Evolutionary conservation across 1,140 invertebrate species (phyloP).

Genomic region (Sitobion miscanthi): DNA sequence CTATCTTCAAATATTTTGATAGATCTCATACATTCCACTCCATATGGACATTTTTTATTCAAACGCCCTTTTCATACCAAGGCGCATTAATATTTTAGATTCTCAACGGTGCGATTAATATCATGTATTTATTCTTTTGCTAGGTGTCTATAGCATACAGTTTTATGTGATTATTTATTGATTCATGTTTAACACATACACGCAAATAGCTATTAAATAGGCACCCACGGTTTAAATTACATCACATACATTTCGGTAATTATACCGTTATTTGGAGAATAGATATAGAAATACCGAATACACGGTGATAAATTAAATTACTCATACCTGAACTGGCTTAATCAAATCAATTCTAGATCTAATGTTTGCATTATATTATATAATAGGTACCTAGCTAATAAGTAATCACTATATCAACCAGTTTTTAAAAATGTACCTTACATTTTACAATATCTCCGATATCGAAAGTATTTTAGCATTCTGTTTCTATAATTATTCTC

Average conservation of each 20-base stretch:
- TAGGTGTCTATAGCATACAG: neutral
- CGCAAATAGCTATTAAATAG: neutral
- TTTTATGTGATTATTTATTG: neutral
- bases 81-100: neutral
- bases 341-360: neutral
- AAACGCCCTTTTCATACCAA: too few relatives aligned
- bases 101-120: neutral
- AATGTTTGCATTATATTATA: conserved; percentile 13
- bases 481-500: neutral
- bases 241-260: neutral
- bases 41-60: too few relatives aligned
- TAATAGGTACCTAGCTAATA: neutral
- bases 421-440: neutral
- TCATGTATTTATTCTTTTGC: too few relatives aligned
- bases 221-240: neutral
- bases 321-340: neutral
- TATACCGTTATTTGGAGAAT: neutral
- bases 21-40: too few relatives aligned
- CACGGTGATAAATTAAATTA: neutral
- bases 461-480: conserved; percentile 12
- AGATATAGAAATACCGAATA: neutral
- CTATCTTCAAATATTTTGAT: neutral
- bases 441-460: neutral
- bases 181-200: neutral
- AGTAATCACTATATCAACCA: conserved; percentile 2